These are phyloP conservation scores for Nesogale talazaci DNA, from an alignment of 2,113 vertebrate species.

Conservation along the genomic window DNA sequence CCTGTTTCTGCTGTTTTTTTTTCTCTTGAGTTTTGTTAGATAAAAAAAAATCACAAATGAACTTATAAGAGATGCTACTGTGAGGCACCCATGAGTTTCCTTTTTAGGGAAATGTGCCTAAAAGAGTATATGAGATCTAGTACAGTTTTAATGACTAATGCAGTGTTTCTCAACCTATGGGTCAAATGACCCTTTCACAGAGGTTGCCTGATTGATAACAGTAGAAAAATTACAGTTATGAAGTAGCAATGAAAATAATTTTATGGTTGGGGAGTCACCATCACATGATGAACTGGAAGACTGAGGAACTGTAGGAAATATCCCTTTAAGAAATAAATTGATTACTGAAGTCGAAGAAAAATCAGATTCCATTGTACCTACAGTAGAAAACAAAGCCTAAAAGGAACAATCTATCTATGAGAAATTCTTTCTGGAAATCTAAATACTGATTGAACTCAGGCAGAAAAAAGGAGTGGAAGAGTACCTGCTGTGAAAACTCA, in stretches of 20 bases:
- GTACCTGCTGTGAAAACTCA: neutral
- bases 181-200: too few relatives aligned
- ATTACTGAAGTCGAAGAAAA: neutral
- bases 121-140: neutral
- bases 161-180: too few relatives aligned
- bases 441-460: neutral
- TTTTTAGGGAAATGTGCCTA: neutral
- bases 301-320: too few relatives aligned
- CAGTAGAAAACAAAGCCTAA: neutral
- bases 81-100: neutral
- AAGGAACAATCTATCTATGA: neutral
- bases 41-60: conserved; percentile 11
- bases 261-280: too few relatives aligned
- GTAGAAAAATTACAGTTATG: too few relatives aligned
- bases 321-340: neutral
- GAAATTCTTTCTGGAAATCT: neutral
- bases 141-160: neutral
- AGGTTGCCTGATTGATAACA: too few relatives aligned
- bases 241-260: too few relatives aligned
- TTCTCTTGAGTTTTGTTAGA: conserved; percentile 36
- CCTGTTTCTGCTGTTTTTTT: neutral
- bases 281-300: too few relatives aligned
- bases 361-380: neutral
- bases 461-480: neutral
- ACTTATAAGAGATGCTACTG: neutral